Conservation (phyloP, 2,888 invertebrate species). For the Nemapogon koenigi region DNA sequence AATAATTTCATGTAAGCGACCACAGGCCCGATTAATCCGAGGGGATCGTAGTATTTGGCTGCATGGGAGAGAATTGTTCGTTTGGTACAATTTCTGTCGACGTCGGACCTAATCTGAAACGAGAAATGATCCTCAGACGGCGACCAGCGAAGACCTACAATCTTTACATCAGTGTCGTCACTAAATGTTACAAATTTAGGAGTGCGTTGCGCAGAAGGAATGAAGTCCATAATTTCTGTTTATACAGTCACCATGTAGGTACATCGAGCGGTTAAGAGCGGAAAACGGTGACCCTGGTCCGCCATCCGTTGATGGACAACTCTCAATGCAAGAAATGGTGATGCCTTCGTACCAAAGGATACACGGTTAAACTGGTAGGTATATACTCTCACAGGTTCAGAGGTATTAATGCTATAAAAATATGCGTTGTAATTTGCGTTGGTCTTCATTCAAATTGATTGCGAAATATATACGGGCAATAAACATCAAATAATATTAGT, state of each 20-base stretch:
- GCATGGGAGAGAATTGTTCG: slow-evolving; percentile 3
- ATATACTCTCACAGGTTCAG: background rate
- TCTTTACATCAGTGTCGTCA: background rate
- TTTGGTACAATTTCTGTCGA: slow-evolving; percentile 2
- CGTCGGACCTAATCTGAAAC: background rate
- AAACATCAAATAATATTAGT: no score
- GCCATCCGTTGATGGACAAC: slow-evolving; percentile 12
- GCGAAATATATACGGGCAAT: slow-evolving; percentile 16
- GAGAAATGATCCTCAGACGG: slow-evolving; percentile 3
- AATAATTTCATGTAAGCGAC: slow-evolving; percentile 5
- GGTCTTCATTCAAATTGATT: slow-evolving; percentile 1
- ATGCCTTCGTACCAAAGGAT: background rate
- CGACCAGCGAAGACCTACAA: slow-evolving; percentile 6
- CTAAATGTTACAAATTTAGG: slow-evolving; percentile 1
- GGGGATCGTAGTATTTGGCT: background rate
- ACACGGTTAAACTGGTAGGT: background rate
- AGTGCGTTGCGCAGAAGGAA: slow-evolving; percentile 3
- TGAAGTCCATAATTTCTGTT: background rate
- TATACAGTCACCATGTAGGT: no score
- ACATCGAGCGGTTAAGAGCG: slow-evolving; percentile 11
- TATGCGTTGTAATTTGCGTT: slow-evolving; percentile 1
- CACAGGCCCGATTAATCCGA: slow-evolving; percentile 3
- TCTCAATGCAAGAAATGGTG: slow-evolving; percentile 9
- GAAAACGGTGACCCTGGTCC: slow-evolving; percentile 11
- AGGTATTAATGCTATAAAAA: background rate